These are phyloP conservation scores for Colius striatus DNA, from an alignment of 2,113 vertebrate species.

Conservation along the genomic window DNA sequence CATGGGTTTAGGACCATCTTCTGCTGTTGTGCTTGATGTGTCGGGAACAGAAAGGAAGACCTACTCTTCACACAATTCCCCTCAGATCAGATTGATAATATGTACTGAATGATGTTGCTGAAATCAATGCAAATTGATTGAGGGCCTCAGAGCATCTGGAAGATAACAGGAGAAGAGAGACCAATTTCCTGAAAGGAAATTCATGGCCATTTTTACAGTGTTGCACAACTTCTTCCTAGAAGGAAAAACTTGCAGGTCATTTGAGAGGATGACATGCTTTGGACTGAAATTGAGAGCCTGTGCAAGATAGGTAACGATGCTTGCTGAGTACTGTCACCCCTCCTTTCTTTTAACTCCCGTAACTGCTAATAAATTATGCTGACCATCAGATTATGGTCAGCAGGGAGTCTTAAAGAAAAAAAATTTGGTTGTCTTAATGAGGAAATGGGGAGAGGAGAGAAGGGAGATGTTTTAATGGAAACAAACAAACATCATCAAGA, in stretches of 20 bases:
- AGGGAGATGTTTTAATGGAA: background rate
- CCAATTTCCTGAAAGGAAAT: slow-evolving; percentile 45
- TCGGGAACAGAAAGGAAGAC: background rate
- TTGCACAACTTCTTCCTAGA: background rate
- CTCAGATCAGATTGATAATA: slow-evolving; percentile 53
- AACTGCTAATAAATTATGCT: background rate
- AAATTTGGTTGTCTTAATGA: slow-evolving; percentile 30
- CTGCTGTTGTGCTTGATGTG: background rate
- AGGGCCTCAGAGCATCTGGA: slow-evolving; percentile 38
- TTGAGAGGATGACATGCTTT: background rate
- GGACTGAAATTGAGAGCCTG: background rate
- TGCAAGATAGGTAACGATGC: background rate
- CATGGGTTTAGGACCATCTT: background rate
- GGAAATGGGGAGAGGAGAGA: background rate
- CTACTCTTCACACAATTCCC: slow-evolving; percentile 21
- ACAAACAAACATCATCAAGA: slow-evolving; percentile 1
- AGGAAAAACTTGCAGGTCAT: background rate
- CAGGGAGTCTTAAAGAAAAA: slow-evolving; percentile 17
- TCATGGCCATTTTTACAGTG: background rate
- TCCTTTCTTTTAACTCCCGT: background rate
- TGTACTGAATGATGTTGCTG: slow-evolving; percentile 49
- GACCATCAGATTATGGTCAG: background rate
- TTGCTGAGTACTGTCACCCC: background rate
- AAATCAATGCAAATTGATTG: slow-evolving; percentile 65
- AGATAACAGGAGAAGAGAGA: slow-evolving; percentile 39